Base-by-base conservation (phyloP, 2,888 invertebrate species). In the Polydrusus pterygomalis region DNA sequence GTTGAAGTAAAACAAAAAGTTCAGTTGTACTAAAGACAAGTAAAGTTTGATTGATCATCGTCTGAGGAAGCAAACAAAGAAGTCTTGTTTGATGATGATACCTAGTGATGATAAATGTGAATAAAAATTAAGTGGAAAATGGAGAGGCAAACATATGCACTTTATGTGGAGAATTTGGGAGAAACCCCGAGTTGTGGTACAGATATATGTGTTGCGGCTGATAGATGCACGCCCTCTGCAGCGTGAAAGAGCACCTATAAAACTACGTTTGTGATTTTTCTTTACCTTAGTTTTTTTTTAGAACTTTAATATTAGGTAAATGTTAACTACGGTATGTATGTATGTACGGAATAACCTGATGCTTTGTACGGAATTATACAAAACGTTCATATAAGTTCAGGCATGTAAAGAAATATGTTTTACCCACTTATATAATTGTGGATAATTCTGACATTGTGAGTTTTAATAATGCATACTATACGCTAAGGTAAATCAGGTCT, bases 161-260 rank as follows among this genome's bases (percentile, higher is more conserved):
- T 7, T 15, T 64, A 38, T 64, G 45, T 43, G 64, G 64, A n/a
- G 64, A 64, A 20, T 64, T 38, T 43, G 64, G 64, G 18, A 64
- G 20, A 45, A 45, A 43, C 20, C 30, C 20, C 58, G 63, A 63
- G 18, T 17, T 43, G 25, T 64, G 64, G 64, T 64, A 43, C 20
- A 40, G 64, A 43, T 64, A 45, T 64, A 40, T 9, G n/a, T 5
- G n/a, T 20, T 64, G 5, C 30, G 64, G 64, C 8, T 15, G 1
- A 25, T 64, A 45, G 40, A 5, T 18, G 18, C 64, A 64, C 30
- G 45, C 34, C 25, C 30, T 64, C 2, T 64, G 64, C 45, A 45
- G 15, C 45, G 45, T 2, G 15, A 45, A 6, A 64, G 45, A 64
- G 17, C n/a, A 9, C 15, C 64, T 45, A 15, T 20, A 43, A 18